phyloP scores from a whole-genome alignment of 2,888 invertebrate genomes.

The Pycnomerus fuliginosus region DNA sequence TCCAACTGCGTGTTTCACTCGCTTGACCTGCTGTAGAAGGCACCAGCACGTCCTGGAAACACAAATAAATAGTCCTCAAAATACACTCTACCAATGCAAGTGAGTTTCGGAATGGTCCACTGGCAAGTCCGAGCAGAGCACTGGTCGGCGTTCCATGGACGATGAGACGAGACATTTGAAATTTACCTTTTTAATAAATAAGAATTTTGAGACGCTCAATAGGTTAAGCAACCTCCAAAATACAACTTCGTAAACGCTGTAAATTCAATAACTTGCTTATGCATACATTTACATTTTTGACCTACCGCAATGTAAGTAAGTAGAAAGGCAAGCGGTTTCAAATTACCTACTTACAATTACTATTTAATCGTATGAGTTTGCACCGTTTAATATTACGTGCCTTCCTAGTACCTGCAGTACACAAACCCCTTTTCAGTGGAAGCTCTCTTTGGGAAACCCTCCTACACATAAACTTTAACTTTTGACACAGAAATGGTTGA shows the following conservation, averaged over 20 bases:
- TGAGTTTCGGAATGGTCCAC: constrained; percentile 5
- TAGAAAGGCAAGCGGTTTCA: neutral
- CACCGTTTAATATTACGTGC: too few species aligned
- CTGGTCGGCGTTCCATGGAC: constrained; percentile 16
- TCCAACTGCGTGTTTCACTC: neutral
- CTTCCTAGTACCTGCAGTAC: too few species aligned
- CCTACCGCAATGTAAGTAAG: constrained; percentile 2
- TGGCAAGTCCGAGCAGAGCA: constrained; percentile 19
- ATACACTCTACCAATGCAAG: too few species aligned
- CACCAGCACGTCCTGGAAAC: constrained; percentile 20
- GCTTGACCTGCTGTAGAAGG: constrained; percentile 20
- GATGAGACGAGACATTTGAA: constrained; percentile 24
- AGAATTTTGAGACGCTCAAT: constrained; percentile 11
- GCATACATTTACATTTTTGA: neutral
- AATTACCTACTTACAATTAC: too few species aligned
- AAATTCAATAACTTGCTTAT: neutral
- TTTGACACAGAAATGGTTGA: too few species aligned
- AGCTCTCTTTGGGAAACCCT: too few species aligned
- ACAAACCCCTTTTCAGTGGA: too few species aligned
- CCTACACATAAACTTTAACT: too few species aligned
- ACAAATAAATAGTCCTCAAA: constrained; percentile 16
- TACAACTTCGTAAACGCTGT: too few species aligned
- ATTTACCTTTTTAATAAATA: constrained; percentile 28
- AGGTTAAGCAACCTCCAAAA: too few species aligned
- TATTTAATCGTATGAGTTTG: too few species aligned